Evolutionary conservation across 2,113 vertebrate genomes (phyloP).

Genomic region (Dasyornis broadbenti): DNA sequence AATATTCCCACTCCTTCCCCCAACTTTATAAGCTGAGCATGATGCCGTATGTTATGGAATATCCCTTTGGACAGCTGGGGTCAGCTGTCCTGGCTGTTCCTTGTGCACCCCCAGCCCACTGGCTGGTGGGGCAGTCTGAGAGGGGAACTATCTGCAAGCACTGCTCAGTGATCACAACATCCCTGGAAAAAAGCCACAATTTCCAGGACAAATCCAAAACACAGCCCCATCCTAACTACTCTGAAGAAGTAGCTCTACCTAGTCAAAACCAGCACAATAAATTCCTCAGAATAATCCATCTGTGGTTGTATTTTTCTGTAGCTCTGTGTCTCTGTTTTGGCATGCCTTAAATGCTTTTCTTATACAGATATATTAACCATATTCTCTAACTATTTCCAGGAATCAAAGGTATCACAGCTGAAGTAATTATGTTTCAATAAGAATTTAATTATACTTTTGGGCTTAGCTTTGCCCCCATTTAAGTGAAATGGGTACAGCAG

Average conservation of each 20-base stretch:
- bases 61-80: fast-evolving
- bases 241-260: not conserved
- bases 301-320: not conserved
- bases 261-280: not conserved
- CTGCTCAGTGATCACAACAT: not conserved
- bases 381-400: not conserved
- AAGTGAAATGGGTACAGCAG: not conserved
- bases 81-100: not conserved
- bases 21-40: not conserved
- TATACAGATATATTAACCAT: not conserved
- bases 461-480: not conserved
- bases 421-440: not conserved
- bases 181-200: not conserved
- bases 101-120: too few species aligned
- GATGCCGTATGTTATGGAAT: not conserved
- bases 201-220: not conserved
- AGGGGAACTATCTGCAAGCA: too few species aligned
- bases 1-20: not conserved
- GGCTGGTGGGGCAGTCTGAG: not conserved
- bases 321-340: not conserved
- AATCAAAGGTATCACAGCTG: not conserved
- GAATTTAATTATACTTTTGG: not conserved
- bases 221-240: not conserved
- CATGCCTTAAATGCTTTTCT: not conserved
- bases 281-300: not conserved